These are phyloP conservation scores for Cyrtonyx montezumae DNA, from an alignment of 2,113 vertebrate species.

Conservation along the genomic window DNA sequence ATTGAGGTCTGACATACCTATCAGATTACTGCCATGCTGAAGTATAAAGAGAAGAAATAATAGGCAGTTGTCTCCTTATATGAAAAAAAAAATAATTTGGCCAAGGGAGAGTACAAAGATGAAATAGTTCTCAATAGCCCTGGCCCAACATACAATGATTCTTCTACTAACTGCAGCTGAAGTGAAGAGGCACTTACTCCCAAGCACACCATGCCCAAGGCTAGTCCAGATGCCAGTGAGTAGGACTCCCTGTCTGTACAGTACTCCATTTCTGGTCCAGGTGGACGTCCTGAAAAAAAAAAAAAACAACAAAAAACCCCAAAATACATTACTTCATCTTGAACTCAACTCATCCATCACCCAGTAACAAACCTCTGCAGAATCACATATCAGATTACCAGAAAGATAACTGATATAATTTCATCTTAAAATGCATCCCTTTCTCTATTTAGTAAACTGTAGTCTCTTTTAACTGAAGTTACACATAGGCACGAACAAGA, in stretches of 20 bases:
- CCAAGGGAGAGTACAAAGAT: background rate
- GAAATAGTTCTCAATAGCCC: background rate
- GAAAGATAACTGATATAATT: background rate
- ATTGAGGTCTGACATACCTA: constrained; percentile 97
- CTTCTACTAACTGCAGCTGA: background rate
- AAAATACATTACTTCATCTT: background rate
- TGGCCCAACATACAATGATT: background rate
- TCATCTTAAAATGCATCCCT: background rate
- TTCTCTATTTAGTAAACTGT: background rate
- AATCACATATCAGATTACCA: background rate
- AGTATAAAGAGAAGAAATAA: background rate
- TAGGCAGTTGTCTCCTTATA: background rate
- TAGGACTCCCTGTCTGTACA: constrained; percentile 97
- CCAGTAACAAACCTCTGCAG: background rate
- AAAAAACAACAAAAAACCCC: background rate
- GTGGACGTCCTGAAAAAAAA: constrained; percentile 83
- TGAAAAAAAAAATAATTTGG: background rate
- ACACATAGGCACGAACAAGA: background rate
- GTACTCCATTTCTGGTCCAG: constrained; percentile 98
- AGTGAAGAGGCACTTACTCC: constrained; percentile 83
- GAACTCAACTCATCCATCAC: background rate
- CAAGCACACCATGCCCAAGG: constrained; percentile 97
- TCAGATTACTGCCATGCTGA: constrained; percentile 96
- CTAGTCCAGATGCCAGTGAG: constrained; percentile 93
- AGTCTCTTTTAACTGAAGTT: background rate